Percentiles rank a stretch among this genome's conserved stretches.
Evolutionary conservation across 2,797 vertebrate genomes (phyloP).

Genomic region (Danionella dracula): DNA sequence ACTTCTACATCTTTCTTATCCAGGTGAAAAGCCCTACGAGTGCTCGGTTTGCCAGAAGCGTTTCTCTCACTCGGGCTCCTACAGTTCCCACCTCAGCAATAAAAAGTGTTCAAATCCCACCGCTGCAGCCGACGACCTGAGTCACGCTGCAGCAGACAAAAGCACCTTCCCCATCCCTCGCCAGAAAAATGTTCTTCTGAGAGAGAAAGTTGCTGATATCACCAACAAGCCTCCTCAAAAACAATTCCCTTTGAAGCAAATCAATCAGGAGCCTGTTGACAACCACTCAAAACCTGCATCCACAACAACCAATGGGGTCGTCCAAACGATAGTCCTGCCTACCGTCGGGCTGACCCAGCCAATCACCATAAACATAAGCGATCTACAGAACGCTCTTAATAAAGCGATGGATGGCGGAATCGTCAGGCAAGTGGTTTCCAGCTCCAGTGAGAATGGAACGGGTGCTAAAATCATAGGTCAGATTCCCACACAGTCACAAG

Average conservation of each 20-base stretch:
- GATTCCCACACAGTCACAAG: conserved; percentile 10
- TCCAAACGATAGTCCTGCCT: conserved; percentile 87
- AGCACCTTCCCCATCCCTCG: conserved; percentile 73
- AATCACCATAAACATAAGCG: conserved; percentile 94
- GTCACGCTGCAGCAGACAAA: conserved; percentile 70
- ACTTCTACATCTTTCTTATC: conserved; percentile 22
- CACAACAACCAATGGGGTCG: conserved; percentile 32
- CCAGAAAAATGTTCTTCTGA: conserved; percentile 76
- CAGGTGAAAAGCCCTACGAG: conserved; percentile 97
- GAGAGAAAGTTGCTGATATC: conserved; percentile 85
- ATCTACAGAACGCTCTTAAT: conserved; percentile 94
- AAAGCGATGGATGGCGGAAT: conserved; percentile 89
- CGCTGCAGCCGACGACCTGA: conserved; percentile 76
- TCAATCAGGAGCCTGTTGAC: conserved; percentile 96
- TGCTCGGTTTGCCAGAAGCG: conserved; percentile 98
- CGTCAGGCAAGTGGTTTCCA: conserved; percentile 85
- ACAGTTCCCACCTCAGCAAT: conserved; percentile 98
- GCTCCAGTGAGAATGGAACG: conserved; percentile 72
- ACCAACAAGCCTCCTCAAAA: conserved; percentile 89
- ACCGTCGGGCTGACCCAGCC: conserved; percentile 91
- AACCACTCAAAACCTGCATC: conserved; percentile 63
- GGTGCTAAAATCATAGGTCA: conserved; percentile 67
- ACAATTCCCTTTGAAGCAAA: conserved; percentile 92
- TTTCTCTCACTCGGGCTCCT: conserved; percentile 98
- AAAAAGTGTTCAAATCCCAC: conserved; percentile 87